phyloP scores from a whole-genome alignment of 2,113 vertebrate species.

The Lepisosteus osseus region DNA sequence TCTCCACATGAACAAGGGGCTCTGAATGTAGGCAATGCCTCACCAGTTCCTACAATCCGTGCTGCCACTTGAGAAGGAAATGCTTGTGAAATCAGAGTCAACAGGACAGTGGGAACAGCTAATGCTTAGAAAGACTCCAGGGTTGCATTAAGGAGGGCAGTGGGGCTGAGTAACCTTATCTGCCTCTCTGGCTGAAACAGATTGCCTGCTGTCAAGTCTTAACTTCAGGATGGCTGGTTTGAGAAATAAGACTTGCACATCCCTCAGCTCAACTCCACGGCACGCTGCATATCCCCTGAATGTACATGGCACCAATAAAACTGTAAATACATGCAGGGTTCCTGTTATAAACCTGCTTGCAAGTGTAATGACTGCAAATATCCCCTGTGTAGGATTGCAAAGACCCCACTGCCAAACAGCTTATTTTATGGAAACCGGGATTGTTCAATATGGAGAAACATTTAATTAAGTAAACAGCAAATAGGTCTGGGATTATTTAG shows the following conservation, averaged over 20 bases:
- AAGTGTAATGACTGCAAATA: constrained; percentile 12
- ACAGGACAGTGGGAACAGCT: background rate
- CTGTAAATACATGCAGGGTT: constrained; percentile 24
- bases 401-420: background rate
- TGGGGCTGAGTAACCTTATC: constrained; percentile 28
- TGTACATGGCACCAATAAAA: constrained; percentile 9
- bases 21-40: too few species aligned
- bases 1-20: too few species aligned
- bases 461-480: background rate
- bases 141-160: constrained; percentile 29
- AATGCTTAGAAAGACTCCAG: constrained; percentile 18
- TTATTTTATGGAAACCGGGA: background rate
- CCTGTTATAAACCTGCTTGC: constrained; percentile 35
- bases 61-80: background rate
- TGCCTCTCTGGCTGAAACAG: constrained; percentile 33
- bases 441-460: background rate
- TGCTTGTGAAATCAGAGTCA: background rate
- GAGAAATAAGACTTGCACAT: constrained; percentile 10
- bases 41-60: background rate
- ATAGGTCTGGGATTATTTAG: background rate
- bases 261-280: constrained; percentile 24
- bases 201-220: constrained; percentile 30
- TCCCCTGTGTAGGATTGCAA: background rate
- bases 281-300: constrained; percentile 24
- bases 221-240: constrained; percentile 21